phyloP scores from a whole-genome alignment of 2,888 invertebrate genomes.

The Seira ritae region DNA sequence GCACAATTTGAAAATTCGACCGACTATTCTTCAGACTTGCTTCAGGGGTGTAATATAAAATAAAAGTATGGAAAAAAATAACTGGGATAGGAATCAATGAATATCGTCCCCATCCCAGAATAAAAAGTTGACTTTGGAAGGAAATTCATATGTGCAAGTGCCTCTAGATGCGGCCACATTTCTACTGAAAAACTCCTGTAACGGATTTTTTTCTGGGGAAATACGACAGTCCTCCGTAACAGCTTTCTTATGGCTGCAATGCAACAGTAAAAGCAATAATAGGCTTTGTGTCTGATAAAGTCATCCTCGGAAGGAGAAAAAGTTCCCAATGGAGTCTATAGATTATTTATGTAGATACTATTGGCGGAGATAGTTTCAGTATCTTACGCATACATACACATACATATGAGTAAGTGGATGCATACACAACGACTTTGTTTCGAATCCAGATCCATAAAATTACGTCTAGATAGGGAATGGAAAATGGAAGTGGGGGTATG shows the following conservation, averaged over 20 bases:
- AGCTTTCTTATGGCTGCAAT: conserved; percentile 23
- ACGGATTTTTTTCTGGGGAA: background rate
- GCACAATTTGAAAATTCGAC: background rate
- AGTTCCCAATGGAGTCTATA: conserved; percentile 33
- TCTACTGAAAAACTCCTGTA: background rate
- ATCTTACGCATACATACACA: background rate
- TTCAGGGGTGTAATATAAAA: background rate
- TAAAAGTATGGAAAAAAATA: conserved; percentile 4
- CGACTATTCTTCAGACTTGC: background rate
- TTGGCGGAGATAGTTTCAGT: background rate
- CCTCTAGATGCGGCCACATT: conserved; percentile 24
- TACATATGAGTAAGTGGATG: background rate
- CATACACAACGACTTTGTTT: background rate
- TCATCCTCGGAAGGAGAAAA: conserved; percentile 18
- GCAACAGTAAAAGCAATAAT: background rate
- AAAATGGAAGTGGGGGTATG: background rate
- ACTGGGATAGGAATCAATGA: conserved; percentile 38
- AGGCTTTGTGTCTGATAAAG: conserved; percentile 34
- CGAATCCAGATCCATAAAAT: background rate
- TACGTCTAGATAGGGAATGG: background rate
- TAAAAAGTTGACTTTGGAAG: background rate
- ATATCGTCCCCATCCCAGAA: conserved; percentile 5
- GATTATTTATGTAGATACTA: conserved; percentile 8
- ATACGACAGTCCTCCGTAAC: conserved; percentile 22
- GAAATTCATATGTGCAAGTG: background rate